Base-by-base conservation (phyloP, 2,888 invertebrate genomes). In the Lamellibrachia satsuma region DNA sequence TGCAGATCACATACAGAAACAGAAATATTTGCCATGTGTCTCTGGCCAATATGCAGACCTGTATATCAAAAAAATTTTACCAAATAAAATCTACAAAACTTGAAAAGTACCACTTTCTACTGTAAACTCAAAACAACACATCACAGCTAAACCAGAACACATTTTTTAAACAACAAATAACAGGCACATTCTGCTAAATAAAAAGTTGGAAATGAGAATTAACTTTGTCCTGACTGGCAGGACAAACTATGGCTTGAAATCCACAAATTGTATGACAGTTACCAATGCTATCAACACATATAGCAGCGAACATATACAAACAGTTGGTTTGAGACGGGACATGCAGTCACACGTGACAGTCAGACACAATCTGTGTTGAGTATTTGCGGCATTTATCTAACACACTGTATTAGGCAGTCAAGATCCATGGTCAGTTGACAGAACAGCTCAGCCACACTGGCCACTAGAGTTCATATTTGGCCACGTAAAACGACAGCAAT, bases 321-420 rank as follows among this genome's bases (percentile, higher is more conserved):
- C 60, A 15, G 60, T 22, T n/a, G 75, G 75, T 75, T 75, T 4
- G n/a, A 75, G n/a, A 75, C n/a, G 22, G 15, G 75, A 75, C 6
- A 2, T 75, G 75, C 75, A 75, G 75, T 75, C 75, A 75, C n/a
- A n/a, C 75, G 75, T 75, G n/a, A 75, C 75, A 75, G 75, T 75
- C 75, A 75, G 22, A 22, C 75, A 75, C n/a, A n/a, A 75, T 75
- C 75, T 75, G 75, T 15, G 75, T 75, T 75, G 75, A 22, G 75
- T 75, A 75, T 75, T 75, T 75, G 22, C n/a, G 75, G 75, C 75
- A 75, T 75, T 11, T n/a, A 75, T 75, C 75, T 75, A 75, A 75
- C 75, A 75, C 75, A 22, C 2, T 75, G 75, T 22, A 75, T 75
- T 75, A 22, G 75, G 75, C 22, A 75, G 75, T 75, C 75, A 75